phyloP scores from a whole-genome alignment of 2,797 vertebrate genomes.

The Pipistrellus nathusii region DNA sequence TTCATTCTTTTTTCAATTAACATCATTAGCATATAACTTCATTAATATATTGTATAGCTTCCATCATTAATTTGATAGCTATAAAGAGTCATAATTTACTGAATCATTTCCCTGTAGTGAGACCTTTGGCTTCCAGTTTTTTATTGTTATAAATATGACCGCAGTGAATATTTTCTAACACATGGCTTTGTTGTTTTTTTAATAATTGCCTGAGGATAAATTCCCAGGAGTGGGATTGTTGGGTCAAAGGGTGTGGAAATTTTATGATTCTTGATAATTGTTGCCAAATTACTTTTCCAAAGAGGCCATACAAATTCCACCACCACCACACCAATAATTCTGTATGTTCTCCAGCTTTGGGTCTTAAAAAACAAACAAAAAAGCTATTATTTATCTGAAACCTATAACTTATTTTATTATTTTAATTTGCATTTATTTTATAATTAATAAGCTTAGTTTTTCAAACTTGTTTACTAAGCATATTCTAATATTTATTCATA shows the following conservation, averaged over 20 bases:
- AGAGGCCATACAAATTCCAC: constrained; percentile 1
- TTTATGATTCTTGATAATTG: constrained; percentile 56
- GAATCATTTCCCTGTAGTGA: not conserved
- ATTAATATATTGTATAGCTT: not conserved
- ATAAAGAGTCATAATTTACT: not conserved
- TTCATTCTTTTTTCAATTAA: constrained; percentile 20
- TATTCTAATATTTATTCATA: constrained; percentile 2
- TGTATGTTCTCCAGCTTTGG: not conserved
- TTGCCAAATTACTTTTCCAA: constrained; percentile 69
- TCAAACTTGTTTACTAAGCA: constrained; percentile 11
- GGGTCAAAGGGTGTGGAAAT: constrained; percentile 60
- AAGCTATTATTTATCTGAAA: constrained; percentile 2
- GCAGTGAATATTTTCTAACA: constrained; percentile 25
- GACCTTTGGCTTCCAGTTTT: constrained; percentile 26
- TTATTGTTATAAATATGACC: constrained; percentile 11
- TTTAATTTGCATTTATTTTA: constrained; percentile 62
- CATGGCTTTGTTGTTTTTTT: constrained; percentile 60
- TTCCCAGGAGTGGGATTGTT: constrained; percentile 40
- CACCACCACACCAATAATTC: not conserved
- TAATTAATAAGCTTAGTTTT: constrained; percentile 57
- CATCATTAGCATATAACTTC: not conserved
- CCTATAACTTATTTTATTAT: constrained; percentile 43
- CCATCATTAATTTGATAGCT: not conserved
- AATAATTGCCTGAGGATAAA: constrained; percentile 61
- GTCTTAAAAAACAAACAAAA: constrained; percentile 34